Base-by-base conservation (phyloP, 2,888 invertebrate genomes). In the Drepana falcataria region DNA sequence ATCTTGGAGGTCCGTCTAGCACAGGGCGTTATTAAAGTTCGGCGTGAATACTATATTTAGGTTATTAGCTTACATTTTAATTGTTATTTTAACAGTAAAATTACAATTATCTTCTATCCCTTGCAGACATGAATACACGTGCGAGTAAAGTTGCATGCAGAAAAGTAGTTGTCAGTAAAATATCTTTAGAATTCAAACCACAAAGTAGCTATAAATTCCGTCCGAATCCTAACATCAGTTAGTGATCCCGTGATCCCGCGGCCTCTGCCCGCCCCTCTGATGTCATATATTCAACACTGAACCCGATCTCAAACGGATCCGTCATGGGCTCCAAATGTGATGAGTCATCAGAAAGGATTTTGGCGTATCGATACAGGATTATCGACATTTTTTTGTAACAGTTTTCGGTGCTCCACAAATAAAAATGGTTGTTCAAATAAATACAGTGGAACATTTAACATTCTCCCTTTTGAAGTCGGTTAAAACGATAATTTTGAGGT, bases 271-370 rank as follows among this genome's bases (percentile, higher is more conserved):
- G 72, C 72, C 74, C 66, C 69, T 64, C 59, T 57, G 58, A 57
- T 60, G 65, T 71, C 76, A 73, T 65, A 65, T 65, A 71, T 68
- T 63, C 67, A 52, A 58, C 63, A 60, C 60, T 68, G 73, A 73
- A 69, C 73, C 68, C 75, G 73, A 69, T 71, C 75, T 71, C 69
- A 81, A 84, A 82, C 74, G 83, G 69, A 87, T 87, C 78, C 77
- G 85, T 87, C 85, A 87, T 81, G 81, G 79, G 71, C 61, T 63
- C 68, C 65, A 63, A 77, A 79, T 79, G 77, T 72, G 77, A 80
- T 82, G 79, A 82, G 81, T 77, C 70, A 71, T 75, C 63, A 33
- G 7, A 64, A 77, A 67, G 56, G 75, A 63, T 68, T 68, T 51
- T 48, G 53, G 7, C 21, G 33, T 37, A 48, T 57, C 56, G 59